phyloP scores from a whole-genome alignment of 2,888 invertebrate genomes.

The Norana najaformis region DNA sequence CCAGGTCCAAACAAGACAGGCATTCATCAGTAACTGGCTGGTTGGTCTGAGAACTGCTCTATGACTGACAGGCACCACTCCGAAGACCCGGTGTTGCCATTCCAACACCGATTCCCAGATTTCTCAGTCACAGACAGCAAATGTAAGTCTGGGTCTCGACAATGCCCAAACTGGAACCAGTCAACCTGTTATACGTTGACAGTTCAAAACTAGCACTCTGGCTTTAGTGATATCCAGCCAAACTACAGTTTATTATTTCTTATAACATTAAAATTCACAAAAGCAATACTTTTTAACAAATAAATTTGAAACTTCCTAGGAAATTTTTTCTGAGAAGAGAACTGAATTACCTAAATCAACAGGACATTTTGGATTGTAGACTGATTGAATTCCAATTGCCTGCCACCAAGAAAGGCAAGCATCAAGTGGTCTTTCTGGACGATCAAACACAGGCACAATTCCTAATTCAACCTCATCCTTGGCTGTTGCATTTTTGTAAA shows the following conservation, averaged over 20 bases:
- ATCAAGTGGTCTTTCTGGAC: conserved; percentile 28
- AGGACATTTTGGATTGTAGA: conserved; percentile 34
- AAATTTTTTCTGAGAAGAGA: background rate
- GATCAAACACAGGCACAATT: conserved; percentile 31
- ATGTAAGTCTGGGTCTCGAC: background rate
- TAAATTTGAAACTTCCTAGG: background rate
- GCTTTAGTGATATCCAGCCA: background rate
- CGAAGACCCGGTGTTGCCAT: background rate
- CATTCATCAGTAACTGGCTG: no score
- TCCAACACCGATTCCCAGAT: background rate
- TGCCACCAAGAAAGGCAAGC: conserved; percentile 37
- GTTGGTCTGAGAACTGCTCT: background rate
- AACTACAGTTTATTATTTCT: background rate
- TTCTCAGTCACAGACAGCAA: background rate
- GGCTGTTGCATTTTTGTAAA: conserved; percentile 30
- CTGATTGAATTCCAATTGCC: background rate
- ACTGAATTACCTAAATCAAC: conserved; percentile 34
- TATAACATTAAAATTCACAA: background rate
- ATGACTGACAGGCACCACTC: no score
- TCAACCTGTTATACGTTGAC: background rate
- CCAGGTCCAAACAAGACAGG: background rate
- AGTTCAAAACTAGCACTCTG: background rate
- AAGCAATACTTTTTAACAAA: background rate
- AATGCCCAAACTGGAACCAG: background rate
- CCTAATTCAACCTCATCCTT: conserved; percentile 22